Conservation (phyloP, 1,140 invertebrate genomes). For the Hycleus phaleratus region DNA sequence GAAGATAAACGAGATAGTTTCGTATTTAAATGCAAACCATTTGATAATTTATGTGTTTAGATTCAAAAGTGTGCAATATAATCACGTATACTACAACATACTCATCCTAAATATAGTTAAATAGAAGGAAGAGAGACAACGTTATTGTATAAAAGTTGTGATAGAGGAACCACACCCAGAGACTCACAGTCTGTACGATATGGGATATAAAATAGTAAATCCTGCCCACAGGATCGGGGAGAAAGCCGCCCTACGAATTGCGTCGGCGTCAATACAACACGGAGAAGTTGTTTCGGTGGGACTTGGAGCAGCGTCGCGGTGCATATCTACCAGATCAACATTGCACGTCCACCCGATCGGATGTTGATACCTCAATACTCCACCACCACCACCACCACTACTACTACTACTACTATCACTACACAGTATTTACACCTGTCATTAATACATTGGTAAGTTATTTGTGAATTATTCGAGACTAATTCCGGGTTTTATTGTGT, state of each 20-base stretch:
- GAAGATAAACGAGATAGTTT: slow-evolving; percentile 25
- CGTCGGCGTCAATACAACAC: slow-evolving; percentile 32
- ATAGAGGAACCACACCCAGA: slow-evolving; percentile 35
- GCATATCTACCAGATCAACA: slow-evolving; percentile 20
- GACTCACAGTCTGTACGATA: slow-evolving; percentile 30
- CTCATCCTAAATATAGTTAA: background rate
- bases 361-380: slow-evolving; percentile 6
- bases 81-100: background rate
- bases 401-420: background rate
- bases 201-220: slow-evolving; percentile 37
- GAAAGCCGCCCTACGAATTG: slow-evolving; percentile 34
- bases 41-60: slow-evolving; percentile 28
- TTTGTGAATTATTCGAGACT: background rate
- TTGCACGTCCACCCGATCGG: slow-evolving; percentile 22
- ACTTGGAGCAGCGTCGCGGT: slow-evolving; percentile 23
- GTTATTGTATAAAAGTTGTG: background rate
- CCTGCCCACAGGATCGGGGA: slow-evolving; percentile 37
- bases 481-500: background rate
- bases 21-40: slow-evolving; percentile 15
- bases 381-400: background rate
- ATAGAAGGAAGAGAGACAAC: background rate
- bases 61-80: slow-evolving; percentile 22
- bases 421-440: background rate
- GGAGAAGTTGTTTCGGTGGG: slow-evolving; percentile 11
- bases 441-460: background rate